Percentiles rank a stretch among this genome's conserved stretches.
phyloP scores from a whole-genome alignment of 1,140 invertebrate species.

The Littorina saxatilis region DNA sequence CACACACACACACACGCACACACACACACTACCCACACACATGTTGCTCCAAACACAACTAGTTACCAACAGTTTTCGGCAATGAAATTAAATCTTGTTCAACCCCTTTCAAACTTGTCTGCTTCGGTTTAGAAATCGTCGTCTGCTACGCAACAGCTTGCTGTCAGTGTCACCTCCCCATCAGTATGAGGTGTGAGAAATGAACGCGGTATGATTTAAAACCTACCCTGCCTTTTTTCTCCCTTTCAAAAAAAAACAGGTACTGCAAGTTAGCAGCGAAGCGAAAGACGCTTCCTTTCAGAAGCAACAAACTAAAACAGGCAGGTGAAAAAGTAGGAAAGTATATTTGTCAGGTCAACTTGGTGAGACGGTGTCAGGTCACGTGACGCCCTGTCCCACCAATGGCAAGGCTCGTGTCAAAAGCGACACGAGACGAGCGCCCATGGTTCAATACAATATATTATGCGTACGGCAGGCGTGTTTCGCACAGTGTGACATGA shows the following conservation, averaged over 20 bases:
- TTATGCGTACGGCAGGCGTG: background rate
- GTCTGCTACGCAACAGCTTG: background rate
- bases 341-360: background rate
- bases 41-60: no score
- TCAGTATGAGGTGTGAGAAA: background rate
- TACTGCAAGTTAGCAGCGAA: background rate
- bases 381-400: background rate
- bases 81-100: no score
- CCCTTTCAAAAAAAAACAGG: constrained; percentile 1
- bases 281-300: background rate
- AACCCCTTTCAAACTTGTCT: no score
- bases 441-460: background rate
- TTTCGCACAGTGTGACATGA: constrained; percentile 6
- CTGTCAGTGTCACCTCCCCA: background rate
- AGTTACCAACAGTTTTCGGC: no score
- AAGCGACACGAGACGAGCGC: no score
- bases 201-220: background rate
- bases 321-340: background rate
- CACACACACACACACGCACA: constrained; percentile 26
- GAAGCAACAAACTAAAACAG: background rate
- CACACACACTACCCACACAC: no score
- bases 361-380: background rate
- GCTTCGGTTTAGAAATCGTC: constrained; percentile 22
- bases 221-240: background rate
- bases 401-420: constrained; percentile 25